A percentile compares a stretch with the other conserved stretches of the same genome.
These are phyloP conservation scores for Mesodorylaimus sp. DNA, from an alignment of 2,888 invertebrate genomes.

Conservation along the genomic window DNA sequence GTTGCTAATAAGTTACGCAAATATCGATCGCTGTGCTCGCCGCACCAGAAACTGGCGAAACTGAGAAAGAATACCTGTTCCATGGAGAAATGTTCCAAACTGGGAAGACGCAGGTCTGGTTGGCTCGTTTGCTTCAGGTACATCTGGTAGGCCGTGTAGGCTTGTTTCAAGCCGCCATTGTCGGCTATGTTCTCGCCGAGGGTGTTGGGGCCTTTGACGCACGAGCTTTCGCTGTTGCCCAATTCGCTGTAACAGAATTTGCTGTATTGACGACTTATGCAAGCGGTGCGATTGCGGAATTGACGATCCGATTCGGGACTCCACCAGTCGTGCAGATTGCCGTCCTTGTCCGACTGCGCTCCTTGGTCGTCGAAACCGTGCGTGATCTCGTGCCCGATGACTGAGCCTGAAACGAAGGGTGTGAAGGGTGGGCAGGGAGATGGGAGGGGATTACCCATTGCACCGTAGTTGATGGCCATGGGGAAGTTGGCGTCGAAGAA, in stretches of 20 bases:
- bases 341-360: background rate
- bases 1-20: background rate
- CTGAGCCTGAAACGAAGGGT: background rate
- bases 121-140: background rate
- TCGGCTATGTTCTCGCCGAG: constrained; percentile 4
- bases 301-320: background rate
- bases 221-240: too few relatives aligned
- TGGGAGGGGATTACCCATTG: background rate
- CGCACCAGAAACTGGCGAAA: background rate
- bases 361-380: too few relatives aligned
- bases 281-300: background rate
- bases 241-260: background rate
- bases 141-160: background rate
- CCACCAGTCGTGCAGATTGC: background rate
- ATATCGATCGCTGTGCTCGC: background rate
- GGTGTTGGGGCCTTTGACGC: background rate
- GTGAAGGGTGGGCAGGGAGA: too few relatives aligned
- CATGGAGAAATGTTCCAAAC: background rate
- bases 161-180: background rate
- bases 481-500: background rate
- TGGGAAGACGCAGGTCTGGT: background rate
- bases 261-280: background rate
- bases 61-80: constrained; percentile 6
- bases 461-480: background rate
- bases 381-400: background rate